phyloP scores from a whole-genome alignment of 2,113 vertebrate species.

The Epinephelus moara region DNA sequence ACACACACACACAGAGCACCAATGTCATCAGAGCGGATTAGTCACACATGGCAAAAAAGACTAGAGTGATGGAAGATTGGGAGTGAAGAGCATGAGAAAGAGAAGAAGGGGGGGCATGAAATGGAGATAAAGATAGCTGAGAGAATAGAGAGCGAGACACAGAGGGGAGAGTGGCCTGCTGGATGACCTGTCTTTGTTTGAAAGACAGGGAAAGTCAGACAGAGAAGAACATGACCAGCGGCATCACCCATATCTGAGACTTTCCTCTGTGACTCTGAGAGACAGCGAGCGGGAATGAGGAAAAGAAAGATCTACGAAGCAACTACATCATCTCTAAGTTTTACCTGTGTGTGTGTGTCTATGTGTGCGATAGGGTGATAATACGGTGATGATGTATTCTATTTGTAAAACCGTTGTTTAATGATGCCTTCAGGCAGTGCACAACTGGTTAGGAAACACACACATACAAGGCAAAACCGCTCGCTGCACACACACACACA shows the following conservation, averaged over 20 bases:
- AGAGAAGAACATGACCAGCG: conserved; percentile 14
- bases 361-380: background rate
- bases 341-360: background rate
- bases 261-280: background rate
- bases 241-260: conserved; percentile 6
- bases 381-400: conserved; percentile 15
- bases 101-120: conserved; percentile 34
- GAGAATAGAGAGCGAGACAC: conserved; percentile 9
- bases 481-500: background rate
- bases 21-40: conserved; percentile 47
- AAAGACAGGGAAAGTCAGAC: conserved; percentile 4
- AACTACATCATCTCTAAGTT: background rate
- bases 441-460: background rate
- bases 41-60: conserved; percentile 47
- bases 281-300: background rate
- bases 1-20: conserved; percentile 1
- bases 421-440: conserved; percentile 26
- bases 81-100: conserved; percentile 7
- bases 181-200: conserved; percentile 34
- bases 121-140: conserved; percentile 40
- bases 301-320: background rate
- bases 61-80: conserved; percentile 23
- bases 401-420: conserved; percentile 6
- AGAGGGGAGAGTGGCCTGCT: conserved; percentile 17
- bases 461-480: background rate